These are phyloP conservation scores for Mastacembelus armatus DNA, from an alignment of 2,797 vertebrate species.

Conservation along the genomic window DNA sequence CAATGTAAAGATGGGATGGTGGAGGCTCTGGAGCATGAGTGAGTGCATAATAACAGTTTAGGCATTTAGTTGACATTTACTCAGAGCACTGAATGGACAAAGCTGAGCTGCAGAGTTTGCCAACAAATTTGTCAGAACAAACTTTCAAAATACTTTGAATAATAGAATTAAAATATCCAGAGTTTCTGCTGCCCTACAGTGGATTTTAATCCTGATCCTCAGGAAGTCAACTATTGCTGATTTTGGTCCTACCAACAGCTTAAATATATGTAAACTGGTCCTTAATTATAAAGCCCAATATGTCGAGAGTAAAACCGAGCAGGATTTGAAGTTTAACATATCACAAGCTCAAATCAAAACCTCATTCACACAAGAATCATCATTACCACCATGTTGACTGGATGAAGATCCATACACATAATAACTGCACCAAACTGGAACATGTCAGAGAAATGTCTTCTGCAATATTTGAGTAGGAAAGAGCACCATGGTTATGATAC, in stretches of 20 bases:
- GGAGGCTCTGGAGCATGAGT: conserved; percentile 24
- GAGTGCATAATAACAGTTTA: conserved; percentile 46
- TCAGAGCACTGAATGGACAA: conserved; percentile 29
- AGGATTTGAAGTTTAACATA: neutral
- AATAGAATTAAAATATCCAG: conserved; percentile 25
- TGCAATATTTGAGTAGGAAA: too few species aligned
- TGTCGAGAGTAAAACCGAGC: neutral
- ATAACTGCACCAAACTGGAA: too few species aligned
- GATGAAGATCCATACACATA: too few species aligned
- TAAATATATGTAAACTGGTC: neutral
- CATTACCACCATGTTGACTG: too few species aligned
- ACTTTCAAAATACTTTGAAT: conserved; percentile 11
- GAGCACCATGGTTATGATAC: too few species aligned
- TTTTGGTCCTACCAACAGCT: neutral
- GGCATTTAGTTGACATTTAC: conserved; percentile 59
- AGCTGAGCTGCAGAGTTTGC: conserved; percentile 15
- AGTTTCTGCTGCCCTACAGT: conserved; percentile 3
- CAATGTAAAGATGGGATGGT: conserved; percentile 13
- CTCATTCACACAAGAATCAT: too few species aligned
- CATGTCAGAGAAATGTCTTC: too few species aligned
- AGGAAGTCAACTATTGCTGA: neutral
- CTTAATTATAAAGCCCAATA: too few species aligned
- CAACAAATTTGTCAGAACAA: neutral
- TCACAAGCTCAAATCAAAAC: too few species aligned
- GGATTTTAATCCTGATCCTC: neutral